These are phyloP conservation scores for Cydia strobilella DNA, from an alignment of 1,140 invertebrate genomes.

Conservation along the genomic window DNA sequence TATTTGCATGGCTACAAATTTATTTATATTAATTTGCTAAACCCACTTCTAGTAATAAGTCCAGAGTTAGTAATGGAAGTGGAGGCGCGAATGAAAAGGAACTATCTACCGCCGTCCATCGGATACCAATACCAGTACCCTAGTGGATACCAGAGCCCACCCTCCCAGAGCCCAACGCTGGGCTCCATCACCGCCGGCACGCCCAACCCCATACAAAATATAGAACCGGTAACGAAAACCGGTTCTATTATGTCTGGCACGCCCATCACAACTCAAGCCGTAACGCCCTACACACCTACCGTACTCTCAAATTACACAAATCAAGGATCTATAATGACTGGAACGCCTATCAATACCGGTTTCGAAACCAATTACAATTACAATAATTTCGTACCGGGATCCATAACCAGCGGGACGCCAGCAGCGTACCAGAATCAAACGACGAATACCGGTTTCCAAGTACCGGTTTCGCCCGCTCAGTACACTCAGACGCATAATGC, in stretches of 20 bases:
- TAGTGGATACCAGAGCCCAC: constrained; percentile 28
- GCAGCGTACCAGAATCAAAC: not conserved
- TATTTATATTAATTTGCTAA: constrained; percentile 74
- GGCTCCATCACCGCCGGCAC: constrained; percentile 59
- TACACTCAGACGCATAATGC: constrained; percentile 43
- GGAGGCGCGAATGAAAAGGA: constrained; percentile 92
- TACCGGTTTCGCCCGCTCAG: constrained; percentile 32
- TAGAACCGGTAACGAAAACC: constrained; percentile 67
- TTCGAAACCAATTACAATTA: constrained; percentile 9
- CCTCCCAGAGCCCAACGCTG: constrained; percentile 44
- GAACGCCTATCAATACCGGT: constrained; percentile 32
- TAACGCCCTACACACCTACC: constrained; percentile 47
- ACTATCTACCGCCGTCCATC: constrained; percentile 86
- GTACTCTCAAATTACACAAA: constrained; percentile 45
- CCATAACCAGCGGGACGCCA: constrained; percentile 24
- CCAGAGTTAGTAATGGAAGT: constrained; percentile 93
- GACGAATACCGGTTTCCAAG: constrained; percentile 19
- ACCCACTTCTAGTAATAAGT: constrained; percentile 86
- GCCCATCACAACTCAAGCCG: constrained; percentile 46
- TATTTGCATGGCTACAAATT: constrained; percentile 49
- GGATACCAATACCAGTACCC: constrained; percentile 59
- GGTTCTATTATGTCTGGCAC: constrained; percentile 51
- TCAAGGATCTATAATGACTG: constrained; percentile 36
- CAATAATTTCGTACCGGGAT: constrained; percentile 1
- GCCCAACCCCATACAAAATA: constrained; percentile 54